Conservation (phyloP, 2,888 invertebrate species). For the Campopleginae sp. region DNA sequence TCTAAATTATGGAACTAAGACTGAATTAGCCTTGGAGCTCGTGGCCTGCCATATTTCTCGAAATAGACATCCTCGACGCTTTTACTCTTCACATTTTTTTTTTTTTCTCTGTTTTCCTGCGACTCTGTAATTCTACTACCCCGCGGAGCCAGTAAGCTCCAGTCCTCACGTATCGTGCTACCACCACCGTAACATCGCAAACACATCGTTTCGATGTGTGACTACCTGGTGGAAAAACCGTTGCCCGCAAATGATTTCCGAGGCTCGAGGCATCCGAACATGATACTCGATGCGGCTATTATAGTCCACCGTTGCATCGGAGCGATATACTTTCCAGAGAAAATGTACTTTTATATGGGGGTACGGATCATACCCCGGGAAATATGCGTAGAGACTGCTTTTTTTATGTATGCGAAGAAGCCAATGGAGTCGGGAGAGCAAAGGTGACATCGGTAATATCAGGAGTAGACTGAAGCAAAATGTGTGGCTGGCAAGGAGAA, state of each 20-base stretch:
- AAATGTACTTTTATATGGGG: neutral
- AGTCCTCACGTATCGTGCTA: slow-evolving; percentile 51
- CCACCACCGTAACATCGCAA: slow-evolving; percentile 18
- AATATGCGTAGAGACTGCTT: neutral
- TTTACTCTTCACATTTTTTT: too few relatives aligned
- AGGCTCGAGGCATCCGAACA: slow-evolving; percentile 60
- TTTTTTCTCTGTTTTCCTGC: too few relatives aligned
- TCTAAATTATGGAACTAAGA: too few relatives aligned
- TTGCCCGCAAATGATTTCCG: slow-evolving; percentile 69
- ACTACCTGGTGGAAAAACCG: slow-evolving; percentile 67
- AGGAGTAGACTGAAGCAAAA: slow-evolving; percentile 2
- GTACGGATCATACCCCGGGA: neutral
- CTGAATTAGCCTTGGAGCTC: too few relatives aligned
- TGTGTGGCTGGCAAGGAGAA: slow-evolving; percentile 14
- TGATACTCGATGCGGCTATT: slow-evolving; percentile 63
- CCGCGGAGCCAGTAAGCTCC: neutral
- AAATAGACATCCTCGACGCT: too few relatives aligned
- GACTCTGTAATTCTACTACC: too few relatives aligned
- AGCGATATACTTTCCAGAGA: slow-evolving; percentile 17
- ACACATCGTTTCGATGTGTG: slow-evolving; percentile 60
- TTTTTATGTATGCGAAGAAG: neutral
- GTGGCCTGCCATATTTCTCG: too few relatives aligned
- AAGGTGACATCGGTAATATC: neutral
- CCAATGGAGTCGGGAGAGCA: slow-evolving; percentile 31
- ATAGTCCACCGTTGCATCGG: slow-evolving; percentile 45